Conservation (phyloP, 2,888 invertebrate species). For the Zelleria hepariella region DNA sequence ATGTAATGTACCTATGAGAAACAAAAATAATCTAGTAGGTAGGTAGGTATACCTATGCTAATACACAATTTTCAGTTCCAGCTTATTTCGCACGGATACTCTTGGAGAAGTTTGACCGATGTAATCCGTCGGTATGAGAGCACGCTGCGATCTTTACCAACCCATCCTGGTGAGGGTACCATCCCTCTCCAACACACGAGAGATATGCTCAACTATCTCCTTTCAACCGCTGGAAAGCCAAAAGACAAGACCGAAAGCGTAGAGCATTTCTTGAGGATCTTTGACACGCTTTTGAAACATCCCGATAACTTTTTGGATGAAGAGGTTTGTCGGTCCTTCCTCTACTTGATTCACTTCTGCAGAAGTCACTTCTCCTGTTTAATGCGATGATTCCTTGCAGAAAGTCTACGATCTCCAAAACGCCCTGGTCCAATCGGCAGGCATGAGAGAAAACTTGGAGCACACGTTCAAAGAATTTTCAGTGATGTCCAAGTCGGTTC, state of each 20-base stretch:
- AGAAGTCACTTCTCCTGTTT: too few species aligned
- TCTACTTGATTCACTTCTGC: neutral
- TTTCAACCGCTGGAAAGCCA: conserved; percentile 42
- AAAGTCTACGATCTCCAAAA: conserved; percentile 62
- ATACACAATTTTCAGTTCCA: conserved; percentile 42
- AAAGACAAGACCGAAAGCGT: conserved; percentile 68
- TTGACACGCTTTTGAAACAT: conserved; percentile 47
- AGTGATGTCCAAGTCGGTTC: conserved; percentile 37
- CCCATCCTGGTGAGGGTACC: conserved; percentile 77
- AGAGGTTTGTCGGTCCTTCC: conserved; percentile 69
- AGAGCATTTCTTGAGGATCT: conserved; percentile 75
- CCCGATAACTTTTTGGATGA: conserved; percentile 79
- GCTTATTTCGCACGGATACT: conserved; percentile 74
- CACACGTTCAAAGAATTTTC: conserved; percentile 41
- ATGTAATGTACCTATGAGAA: too few species aligned
- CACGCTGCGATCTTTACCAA: conserved; percentile 60
- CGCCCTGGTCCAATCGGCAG: conserved; percentile 43
- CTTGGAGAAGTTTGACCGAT: conserved; percentile 69
- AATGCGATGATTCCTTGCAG: conserved; percentile 24
- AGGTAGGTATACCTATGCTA: too few species aligned
- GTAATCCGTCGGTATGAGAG: conserved; percentile 70
- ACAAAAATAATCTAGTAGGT: too few species aligned
- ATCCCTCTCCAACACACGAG: conserved; percentile 70
- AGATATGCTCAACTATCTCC: conserved; percentile 70
- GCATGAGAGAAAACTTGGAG: conserved; percentile 40